Conservation (phyloP, 2,113 vertebrate species). For the Xenus cinereus region DNA sequence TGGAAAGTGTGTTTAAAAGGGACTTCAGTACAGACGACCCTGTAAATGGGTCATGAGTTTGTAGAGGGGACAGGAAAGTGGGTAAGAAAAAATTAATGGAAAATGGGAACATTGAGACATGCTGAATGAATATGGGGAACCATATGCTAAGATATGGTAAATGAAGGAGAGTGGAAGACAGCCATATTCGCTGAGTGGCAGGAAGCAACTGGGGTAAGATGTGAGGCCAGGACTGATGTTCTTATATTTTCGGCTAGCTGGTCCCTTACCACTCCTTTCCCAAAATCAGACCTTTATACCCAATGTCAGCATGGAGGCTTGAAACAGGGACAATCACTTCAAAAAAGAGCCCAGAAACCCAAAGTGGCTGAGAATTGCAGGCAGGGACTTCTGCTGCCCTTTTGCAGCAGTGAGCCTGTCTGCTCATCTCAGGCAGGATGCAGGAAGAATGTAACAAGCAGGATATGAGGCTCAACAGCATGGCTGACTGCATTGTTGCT, state of each 20-base stretch:
- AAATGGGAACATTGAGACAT: not conserved
- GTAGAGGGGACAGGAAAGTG: not conserved
- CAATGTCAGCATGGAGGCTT: not conserved
- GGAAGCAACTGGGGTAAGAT: not conserved
- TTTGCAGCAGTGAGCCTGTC: not conserved
- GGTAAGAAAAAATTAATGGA: not conserved
- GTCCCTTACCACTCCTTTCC: not conserved
- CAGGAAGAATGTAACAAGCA: not conserved
- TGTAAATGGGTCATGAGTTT: not conserved
- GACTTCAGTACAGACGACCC: not conserved
- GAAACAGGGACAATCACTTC: not conserved
- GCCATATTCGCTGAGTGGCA: not conserved
- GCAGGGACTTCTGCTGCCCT: not conserved
- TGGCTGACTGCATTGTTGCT: not conserved
- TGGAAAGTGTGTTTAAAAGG: not conserved
- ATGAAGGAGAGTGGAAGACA: not conserved
- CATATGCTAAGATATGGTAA: not conserved
- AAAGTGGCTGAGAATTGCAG: not conserved
- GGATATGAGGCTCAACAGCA: not conserved
- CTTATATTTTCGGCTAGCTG: not conserved
- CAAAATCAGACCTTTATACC: not conserved
- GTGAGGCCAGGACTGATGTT: not conserved
- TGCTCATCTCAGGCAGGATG: not conserved
- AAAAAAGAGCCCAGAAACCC: not conserved
- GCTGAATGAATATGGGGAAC: not conserved